phyloP scores from a whole-genome alignment of 2,797 vertebrate species.

The Helarctos malayanus region DNA sequence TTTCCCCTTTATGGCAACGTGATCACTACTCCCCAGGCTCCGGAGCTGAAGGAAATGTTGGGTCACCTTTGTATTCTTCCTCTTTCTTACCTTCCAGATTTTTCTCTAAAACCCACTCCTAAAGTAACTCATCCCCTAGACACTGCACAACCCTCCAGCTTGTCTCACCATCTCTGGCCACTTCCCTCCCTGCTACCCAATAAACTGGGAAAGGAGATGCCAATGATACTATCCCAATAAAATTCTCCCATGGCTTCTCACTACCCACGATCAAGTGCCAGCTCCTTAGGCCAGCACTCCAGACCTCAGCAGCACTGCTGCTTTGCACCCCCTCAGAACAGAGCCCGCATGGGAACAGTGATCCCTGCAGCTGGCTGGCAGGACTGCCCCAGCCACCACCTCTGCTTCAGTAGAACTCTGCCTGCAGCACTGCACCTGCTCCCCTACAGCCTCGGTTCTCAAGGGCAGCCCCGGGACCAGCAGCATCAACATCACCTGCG shows the following conservation, averaged over 20 bases:
- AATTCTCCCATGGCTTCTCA: not conserved
- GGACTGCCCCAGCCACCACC: accelerated
- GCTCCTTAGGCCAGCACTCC: no score
- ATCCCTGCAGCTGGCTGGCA: accelerated
- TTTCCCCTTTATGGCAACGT: not conserved
- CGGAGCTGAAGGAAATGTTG: not conserved
- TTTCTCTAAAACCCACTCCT: not conserved
- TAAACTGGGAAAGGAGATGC: not conserved
- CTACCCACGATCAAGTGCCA: accelerated
- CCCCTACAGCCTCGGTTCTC: not conserved
- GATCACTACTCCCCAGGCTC: not conserved
- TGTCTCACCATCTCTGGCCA: not conserved
- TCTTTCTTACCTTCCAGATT: not conserved
- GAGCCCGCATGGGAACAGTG: accelerated
- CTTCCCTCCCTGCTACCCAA: not conserved
- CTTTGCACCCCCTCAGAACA: not conserved
- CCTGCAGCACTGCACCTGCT: accelerated
- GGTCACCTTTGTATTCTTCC: not conserved
- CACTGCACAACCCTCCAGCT: not conserved
- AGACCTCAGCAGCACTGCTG: not conserved
- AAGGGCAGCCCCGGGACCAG: not conserved
- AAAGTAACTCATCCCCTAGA: not conserved
- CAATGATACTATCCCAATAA: not conserved
- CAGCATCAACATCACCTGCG: not conserved
- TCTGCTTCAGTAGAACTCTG: not conserved